phyloP scores from a whole-genome alignment of 2,888 invertebrate species.

The Holacanthella duospinosa region DNA sequence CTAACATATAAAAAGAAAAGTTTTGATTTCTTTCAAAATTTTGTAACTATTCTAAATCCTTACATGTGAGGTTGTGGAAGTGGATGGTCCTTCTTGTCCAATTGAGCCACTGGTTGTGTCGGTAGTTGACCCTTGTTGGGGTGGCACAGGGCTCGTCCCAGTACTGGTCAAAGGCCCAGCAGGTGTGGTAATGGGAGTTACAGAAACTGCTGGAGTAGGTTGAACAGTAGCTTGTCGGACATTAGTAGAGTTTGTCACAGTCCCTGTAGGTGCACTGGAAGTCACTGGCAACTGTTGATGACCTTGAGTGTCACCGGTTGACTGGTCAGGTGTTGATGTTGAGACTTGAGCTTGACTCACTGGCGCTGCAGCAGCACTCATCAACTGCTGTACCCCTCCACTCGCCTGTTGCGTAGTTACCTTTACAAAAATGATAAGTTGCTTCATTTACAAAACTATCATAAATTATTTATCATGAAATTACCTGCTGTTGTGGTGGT shows the following conservation, averaged over 20 bases:
- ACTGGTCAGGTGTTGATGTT: constrained; percentile 36
- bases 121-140: constrained; percentile 12
- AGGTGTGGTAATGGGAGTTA: constrained; percentile 23
- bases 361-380: constrained; percentile 27
- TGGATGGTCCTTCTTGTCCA: constrained; percentile 30
- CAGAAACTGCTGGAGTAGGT: constrained; percentile 28
- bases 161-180: constrained; percentile 15
- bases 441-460: too few relatives aligned
- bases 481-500: constrained; percentile 45
- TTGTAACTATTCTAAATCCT: background rate
- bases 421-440: too few relatives aligned
- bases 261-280: constrained; percentile 15
- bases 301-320: constrained; percentile 23
- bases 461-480: too few relatives aligned
- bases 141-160: constrained; percentile 12
- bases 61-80: constrained; percentile 25
- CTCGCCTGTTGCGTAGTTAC: background rate
- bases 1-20: background rate
- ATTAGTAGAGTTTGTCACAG: constrained; percentile 22
- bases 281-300: constrained; percentile 27
- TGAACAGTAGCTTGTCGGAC: constrained; percentile 30
- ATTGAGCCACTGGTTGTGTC: background rate
- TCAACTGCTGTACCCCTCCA: constrained; percentile 8
- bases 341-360: constrained; percentile 37
- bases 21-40: background rate